Conservation (phyloP, 2,888 invertebrate genomes). For the Helicoverpa assulta region DNA sequence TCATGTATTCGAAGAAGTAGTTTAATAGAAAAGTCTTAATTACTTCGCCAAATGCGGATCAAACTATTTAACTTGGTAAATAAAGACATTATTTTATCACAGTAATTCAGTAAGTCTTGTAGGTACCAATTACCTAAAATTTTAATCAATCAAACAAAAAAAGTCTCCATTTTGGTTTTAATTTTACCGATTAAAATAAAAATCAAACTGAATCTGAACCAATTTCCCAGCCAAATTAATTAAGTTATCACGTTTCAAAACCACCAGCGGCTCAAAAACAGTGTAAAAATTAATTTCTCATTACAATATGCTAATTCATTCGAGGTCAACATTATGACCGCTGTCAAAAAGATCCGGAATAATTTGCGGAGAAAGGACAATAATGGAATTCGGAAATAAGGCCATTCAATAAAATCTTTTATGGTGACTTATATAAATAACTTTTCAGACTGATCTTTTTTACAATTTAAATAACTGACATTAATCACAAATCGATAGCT, state of each 20-base stretch:
- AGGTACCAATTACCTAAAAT: too few species aligned
- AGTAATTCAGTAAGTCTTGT: too few species aligned
- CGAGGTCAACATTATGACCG: slow-evolving; percentile 53
- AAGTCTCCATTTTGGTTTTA: too few species aligned
- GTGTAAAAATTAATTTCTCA: slow-evolving; percentile 55
- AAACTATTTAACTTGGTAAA: too few species aligned
- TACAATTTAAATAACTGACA: too few species aligned
- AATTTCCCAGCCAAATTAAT: slow-evolving; percentile 28
- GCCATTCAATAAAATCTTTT: slow-evolving; percentile 4
- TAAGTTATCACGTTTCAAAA: slow-evolving; percentile 28
- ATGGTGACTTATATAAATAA: not conserved
- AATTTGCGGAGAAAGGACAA: slow-evolving; percentile 33
- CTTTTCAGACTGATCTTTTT: not conserved
- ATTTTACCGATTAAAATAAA: not conserved
- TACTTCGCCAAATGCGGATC: not conserved
- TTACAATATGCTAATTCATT: slow-evolving; percentile 56
- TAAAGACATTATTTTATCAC: too few species aligned
- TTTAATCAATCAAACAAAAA: too few species aligned
- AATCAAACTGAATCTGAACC: slow-evolving; percentile 7
- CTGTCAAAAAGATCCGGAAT: slow-evolving; percentile 42
- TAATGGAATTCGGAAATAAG: slow-evolving; percentile 15
- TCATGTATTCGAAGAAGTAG: not conserved
- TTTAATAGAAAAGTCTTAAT: not conserved
- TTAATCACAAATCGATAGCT: not conserved
- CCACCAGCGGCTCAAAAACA: slow-evolving; percentile 28